A percentile compares a stretch with the other conserved stretches of the same genome.
These are phyloP conservation scores for Synanthedon tipuliformis DNA, from an alignment of 2,888 invertebrate genomes.

Conservation along the genomic window DNA sequence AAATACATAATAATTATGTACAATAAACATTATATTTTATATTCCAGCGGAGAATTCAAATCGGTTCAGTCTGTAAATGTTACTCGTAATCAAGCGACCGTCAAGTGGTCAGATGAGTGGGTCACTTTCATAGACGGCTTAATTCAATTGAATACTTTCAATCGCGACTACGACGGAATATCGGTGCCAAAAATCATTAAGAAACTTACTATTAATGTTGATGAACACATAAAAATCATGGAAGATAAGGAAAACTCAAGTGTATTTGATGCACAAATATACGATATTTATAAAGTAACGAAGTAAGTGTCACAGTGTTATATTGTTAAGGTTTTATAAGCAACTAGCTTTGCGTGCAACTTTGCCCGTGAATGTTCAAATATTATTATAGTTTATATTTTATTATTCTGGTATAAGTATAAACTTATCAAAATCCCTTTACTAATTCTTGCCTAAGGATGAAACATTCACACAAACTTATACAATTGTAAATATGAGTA, in stretches of 20 bases:
- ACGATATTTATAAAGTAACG: neutral
- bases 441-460: no score
- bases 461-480: no score
- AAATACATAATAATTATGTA: no score
- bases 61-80: constrained; percentile 22
- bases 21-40: neutral
- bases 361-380: no score
- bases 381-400: no score
- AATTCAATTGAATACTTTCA: constrained; percentile 79
- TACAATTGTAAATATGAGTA: no score
- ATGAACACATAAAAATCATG: constrained; percentile 8
- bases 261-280: neutral
- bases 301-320: neutral
- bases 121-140: constrained; percentile 84
- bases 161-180: constrained; percentile 69
- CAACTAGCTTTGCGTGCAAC: no score
- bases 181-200: constrained; percentile 68
- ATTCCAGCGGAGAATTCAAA: constrained; percentile 26
- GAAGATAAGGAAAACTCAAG: neutral
- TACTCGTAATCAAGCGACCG: constrained; percentile 28
- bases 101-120: constrained; percentile 81
- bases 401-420: no score
- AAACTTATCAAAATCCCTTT: no score
- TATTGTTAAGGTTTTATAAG: no score
- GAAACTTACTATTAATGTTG: constrained; percentile 4